Evolutionary conservation across 2,888 invertebrate genomes (phyloP), one percentile per base, ranked within the genome.

Genomic region (Melinaea menophilus): DNA sequence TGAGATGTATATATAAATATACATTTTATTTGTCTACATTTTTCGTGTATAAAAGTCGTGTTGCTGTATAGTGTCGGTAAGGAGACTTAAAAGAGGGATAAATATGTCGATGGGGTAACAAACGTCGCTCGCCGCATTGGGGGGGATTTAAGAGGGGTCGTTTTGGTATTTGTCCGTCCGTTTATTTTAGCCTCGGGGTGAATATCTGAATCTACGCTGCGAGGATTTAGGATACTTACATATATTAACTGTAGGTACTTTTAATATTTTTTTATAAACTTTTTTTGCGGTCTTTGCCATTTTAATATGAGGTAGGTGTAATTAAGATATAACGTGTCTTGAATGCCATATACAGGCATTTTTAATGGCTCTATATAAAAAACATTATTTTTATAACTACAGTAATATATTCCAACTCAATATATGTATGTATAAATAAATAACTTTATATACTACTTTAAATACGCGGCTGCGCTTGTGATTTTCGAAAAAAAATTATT

Each of bases 51-150:
- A 79, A 81, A 82, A 82, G 81, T 82, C 79, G 80, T 78, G 78
- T 76, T 75, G 71, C 80, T 80, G 82, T 86, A 85, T 85, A 84
- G 84, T 81, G 79, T 79, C 82, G 82, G 79, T 84, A 85, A 85
- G 84, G 79, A 79, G 79, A 77, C 79, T 81, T 75, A 79, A 76
- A 73, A 73, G 79, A 74, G 79, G 79, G 63, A 86, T 86, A 85
- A 86, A 86, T 86, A 87, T 85, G 76, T 79, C 73, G 73, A 71
- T 72, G 69, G 71, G 71, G 73, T 71, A 68, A 57, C 66, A 68
- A 70, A 70, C 68, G 72, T 69, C 66, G 67, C 67, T 66, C 69
- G 69, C 22, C 22, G 22, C 22, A 22, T 22, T 22, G 66, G 74
- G 71, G 71, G 70, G 68, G 68, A 46, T 61, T 64, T 60, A 60